phyloP scores from a whole-genome alignment of 1,140 invertebrate genomes.

The Rhopalosiphum maidis region DNA sequence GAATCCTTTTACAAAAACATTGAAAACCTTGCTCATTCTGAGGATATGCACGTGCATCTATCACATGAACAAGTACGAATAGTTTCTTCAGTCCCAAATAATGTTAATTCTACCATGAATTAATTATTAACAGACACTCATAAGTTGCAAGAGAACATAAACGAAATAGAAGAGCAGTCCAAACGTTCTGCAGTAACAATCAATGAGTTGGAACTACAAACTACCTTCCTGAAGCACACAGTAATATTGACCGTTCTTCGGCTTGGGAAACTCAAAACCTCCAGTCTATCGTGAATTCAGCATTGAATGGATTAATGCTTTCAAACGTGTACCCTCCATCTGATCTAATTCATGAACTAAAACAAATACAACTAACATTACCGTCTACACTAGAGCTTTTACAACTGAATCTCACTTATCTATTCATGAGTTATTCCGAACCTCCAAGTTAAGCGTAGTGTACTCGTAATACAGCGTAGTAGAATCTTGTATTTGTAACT shows the following conservation, averaged over 20 bases:
- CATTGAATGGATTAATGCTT: not conserved
- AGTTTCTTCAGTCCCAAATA: not conserved
- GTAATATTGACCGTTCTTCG: not conserved
- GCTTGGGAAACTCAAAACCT: not conserved
- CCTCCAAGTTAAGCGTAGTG: not conserved
- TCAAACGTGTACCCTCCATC: not conserved
- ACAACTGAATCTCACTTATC: not conserved
- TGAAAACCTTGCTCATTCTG: too few species aligned
- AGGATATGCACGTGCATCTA: not conserved
- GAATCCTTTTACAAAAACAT: too few species aligned
- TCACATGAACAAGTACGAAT: not conserved
- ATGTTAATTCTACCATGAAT: not conserved
- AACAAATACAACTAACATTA: not conserved
- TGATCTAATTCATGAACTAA: not conserved
- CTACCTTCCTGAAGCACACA: not conserved
- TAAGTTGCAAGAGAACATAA: not conserved
- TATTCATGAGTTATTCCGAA: not conserved
- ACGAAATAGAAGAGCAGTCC: too few species aligned
- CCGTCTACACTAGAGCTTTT: not conserved
- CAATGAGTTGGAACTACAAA: not conserved
- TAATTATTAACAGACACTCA: not conserved
- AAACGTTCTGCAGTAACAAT: not conserved
- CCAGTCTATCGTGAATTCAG: not conserved
- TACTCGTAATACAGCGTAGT: too few species aligned
- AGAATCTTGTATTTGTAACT: too few species aligned